A percentile compares a stretch with the other conserved stretches of the same genome.
These are phyloP conservation scores for Chaenodraco wilsoni DNA, from an alignment of 2,797 vertebrate genomes.

Conservation along the genomic window DNA sequence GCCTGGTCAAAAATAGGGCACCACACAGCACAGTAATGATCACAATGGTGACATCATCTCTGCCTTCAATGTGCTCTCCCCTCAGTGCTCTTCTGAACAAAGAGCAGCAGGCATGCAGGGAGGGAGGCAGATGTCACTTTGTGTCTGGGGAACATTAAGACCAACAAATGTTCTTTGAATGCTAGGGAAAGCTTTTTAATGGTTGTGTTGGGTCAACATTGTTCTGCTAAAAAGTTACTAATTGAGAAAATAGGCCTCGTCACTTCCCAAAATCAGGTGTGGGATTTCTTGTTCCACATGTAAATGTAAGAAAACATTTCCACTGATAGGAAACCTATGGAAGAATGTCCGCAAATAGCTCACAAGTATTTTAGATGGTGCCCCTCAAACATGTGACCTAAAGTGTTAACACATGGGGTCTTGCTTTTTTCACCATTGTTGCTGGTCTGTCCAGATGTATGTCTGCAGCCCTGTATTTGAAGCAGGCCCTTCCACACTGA, in stretches of 20 bases:
- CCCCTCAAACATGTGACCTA: conserved; percentile 73
- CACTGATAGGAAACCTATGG: conserved; percentile 19
- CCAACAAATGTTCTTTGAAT: conserved; percentile 77
- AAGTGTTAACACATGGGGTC: conserved; percentile 80
- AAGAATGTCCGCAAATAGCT: conserved; percentile 67
- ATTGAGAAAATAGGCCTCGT: conserved; percentile 25
- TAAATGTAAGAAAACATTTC: conserved; percentile 6
- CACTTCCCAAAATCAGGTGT: conserved; percentile 6
- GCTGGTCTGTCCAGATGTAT: conserved; percentile 48
- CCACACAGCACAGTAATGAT: conserved; percentile 78
- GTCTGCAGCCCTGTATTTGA: conserved; percentile 30
- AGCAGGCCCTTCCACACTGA: conserved; percentile 5
- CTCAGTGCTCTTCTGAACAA: conserved; percentile 78
- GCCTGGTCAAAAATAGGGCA: conserved; percentile 87
- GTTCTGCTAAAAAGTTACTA: conserved; percentile 40
- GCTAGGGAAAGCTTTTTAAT: conserved; percentile 57
- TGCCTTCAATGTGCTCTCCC: conserved; percentile 78
- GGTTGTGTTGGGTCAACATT: conserved; percentile 36
- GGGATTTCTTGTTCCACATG: conserved; percentile 13
- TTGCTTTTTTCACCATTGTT: conserved; percentile 47
- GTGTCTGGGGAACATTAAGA: conserved; percentile 82
- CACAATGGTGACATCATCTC: conserved; percentile 84
- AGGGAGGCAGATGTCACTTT: conserved; percentile 83
- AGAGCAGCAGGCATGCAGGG: conserved; percentile 80
- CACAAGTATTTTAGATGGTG: conserved; percentile 58